Percentiles rank a stretch among this genome's conserved stretches.
phyloP scores from a whole-genome alignment of 2,797 vertebrate species.

The Paedocypris micromegethes region DNA sequence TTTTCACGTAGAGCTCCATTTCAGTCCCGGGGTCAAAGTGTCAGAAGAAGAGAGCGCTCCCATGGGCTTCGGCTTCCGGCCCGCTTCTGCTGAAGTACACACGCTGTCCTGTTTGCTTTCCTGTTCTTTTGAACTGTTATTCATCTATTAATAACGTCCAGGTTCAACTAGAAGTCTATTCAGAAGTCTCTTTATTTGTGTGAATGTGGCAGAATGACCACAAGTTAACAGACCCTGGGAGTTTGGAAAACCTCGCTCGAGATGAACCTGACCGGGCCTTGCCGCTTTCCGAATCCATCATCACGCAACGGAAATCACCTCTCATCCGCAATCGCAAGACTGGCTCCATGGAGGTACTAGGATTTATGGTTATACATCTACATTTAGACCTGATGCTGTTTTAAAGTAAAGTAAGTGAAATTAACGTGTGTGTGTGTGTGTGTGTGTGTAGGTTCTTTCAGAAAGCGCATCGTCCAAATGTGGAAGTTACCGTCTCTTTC shows the following conservation, averaged over 20 bases:
- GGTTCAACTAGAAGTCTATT: neutral
- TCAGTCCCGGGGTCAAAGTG: slow-evolving; percentile 94
- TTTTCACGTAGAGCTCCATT: slow-evolving; percentile 96
- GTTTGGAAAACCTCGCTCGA: slow-evolving; percentile 80
- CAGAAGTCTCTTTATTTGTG: neutral
- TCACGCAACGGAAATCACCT: slow-evolving; percentile 79
- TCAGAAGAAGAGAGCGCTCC: slow-evolving; percentile 87
- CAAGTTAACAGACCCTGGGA: slow-evolving; percentile 82
- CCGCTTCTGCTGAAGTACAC: slow-evolving; percentile 86
- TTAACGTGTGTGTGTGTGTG: neutral
- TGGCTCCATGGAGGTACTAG: slow-evolving; percentile 93
- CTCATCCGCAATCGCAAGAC: slow-evolving; percentile 89
- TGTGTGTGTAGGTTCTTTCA: slow-evolving; percentile 80
- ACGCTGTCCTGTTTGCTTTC: neutral
- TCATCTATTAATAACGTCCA: too few relatives aligned
- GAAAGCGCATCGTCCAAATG: slow-evolving; percentile 89
- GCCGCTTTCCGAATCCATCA: slow-evolving; percentile 74
- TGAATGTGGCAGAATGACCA: slow-evolving; percentile 75
- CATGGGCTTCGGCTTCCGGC: slow-evolving; percentile 87
- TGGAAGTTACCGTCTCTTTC: slow-evolving; percentile 89
- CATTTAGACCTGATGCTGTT: too few relatives aligned
- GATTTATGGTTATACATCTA: too few relatives aligned
- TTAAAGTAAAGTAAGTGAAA: too few relatives aligned
- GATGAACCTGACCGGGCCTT: slow-evolving; percentile 76
- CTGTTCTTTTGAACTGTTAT: neutral